Evolutionary conservation across 2,888 invertebrate species (phyloP), one percentile per base, ranked within the genome.

Genomic region (Pteria penguin): DNA sequence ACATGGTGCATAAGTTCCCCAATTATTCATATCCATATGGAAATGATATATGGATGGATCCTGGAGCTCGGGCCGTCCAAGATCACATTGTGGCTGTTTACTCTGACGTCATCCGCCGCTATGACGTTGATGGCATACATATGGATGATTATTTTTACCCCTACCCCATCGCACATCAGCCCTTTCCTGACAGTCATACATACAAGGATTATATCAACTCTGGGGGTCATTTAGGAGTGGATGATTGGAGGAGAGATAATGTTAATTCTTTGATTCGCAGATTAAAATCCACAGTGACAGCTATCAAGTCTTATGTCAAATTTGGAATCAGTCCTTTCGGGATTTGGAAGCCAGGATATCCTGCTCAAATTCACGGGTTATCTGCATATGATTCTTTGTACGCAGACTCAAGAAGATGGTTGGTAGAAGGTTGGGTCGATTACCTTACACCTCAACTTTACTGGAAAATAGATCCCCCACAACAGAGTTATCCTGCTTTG

Each of bases 141-240:
- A 87, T 90, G 78, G 91, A 91, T 68, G 91, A 91, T 78, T 91
- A 91, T 75, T 91, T 91, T 76, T 91, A 91, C 77, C 91, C 91
- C 0, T 91, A 91, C 73, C 89, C 90, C 0, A 86, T 82, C n/a
- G 76, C 82, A 4, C 86, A 84, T 2, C 70, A 74, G 14, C 78
- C 76, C 27, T 91, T 91, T 80, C 90, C 90, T 0, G 90, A 90
- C 66, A 67, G 80, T 4, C 65, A 63, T 22, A 90, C 90, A 0
- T 91, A 89, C 81, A 68, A 79, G 22, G 77, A 71, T 1, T 90
- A 90, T 79, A 76, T 78, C 61, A 27, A 67, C 4, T 55, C 29
- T 11, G 90, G 90, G 5, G 90, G 90, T 0, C 76, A 24, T n/a
- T 68, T 91, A 52, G 70, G 82, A 4, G 68, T 82, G n/a, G 76